These are phyloP conservation scores for Telmatochromis sp. DNA, from an alignment of 2,113 vertebrate genomes.

Conservation along the genomic window DNA sequence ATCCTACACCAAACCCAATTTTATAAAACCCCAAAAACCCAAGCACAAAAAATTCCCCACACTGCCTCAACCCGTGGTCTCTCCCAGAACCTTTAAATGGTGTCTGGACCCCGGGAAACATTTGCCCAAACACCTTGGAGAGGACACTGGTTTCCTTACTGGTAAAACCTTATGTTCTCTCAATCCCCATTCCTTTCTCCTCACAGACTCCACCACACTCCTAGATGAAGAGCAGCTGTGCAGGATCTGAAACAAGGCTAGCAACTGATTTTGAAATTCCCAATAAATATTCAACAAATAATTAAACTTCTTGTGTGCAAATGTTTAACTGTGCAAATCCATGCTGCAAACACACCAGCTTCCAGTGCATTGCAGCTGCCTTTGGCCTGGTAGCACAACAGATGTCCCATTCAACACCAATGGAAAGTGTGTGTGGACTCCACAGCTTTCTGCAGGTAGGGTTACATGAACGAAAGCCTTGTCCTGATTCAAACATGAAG, in stretches of 20 bases:
- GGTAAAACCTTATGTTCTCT: rapidly evolving
- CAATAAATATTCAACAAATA: not conserved
- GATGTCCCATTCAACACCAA: not conserved
- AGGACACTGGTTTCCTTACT: not conserved
- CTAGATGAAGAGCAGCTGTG: not conserved
- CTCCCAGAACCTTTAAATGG: not conserved
- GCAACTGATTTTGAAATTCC: not conserved
- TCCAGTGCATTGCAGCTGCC: not conserved
- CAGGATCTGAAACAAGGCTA: not conserved
- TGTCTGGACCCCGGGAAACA: not conserved
- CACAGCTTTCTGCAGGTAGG: not conserved
- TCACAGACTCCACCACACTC: not conserved
- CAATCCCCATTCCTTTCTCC: not conserved
- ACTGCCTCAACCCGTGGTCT: not conserved
- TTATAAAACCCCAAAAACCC: not conserved
- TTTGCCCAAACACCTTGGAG: not conserved
- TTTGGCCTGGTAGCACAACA: not conserved
- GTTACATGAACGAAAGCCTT: not conserved
- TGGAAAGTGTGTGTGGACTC: not conserved
- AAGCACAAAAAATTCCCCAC: not conserved
- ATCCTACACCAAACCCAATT: not conserved
- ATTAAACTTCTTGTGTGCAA: not conserved
- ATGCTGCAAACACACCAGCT: not conserved
- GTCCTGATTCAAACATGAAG: not conserved
- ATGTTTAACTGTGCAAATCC: not conserved